Evolutionary conservation across 2,888 invertebrate species (phyloP), one percentile per base, ranked within the genome.

Genomic region (Dolichomitus sp.): DNA sequence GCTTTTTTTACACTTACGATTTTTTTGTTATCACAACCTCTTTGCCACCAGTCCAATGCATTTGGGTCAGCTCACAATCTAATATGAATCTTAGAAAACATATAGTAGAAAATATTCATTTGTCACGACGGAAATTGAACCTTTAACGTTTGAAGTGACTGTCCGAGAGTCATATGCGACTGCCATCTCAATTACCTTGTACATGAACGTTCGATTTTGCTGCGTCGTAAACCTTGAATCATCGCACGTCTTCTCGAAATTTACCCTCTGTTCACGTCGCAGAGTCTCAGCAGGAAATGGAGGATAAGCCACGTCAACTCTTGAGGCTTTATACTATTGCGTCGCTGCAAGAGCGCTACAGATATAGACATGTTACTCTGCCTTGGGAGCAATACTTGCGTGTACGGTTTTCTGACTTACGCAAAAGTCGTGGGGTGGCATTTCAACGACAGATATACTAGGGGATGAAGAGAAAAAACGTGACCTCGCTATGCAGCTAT

Each of bases 391-490:
- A 77, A 68, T 73, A 73, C 76, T 76, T 50, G 68, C 33, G 19
- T 68, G 68, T 57, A 72, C 37, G 61, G 30, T 48, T 61, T 48
- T 37, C 68, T 54, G 76, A 73, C 69, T 83, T 73, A 59, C 42
- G 63, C 68, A 57, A 73, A 57, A 50, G 68, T 52, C 79, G 19
- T 50, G 70, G 40, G 70, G 63, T 23, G n/a, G 54, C n/a, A 23
- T 17, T 5, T 54, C 68, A 63, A 69, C 45, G 52, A 69, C 33
- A 30, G 50, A n/a, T 40, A 68, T 9, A 23, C 48, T 59, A 61
- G 70, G 70, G 70, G 48, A 80, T 80, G 80, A 77, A 77, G 83
- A 83, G 80, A 83, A 83, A 80, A 83, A 80, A 83, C 80, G 80
- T 83, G 83, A 83, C 80, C 77, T 23, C 42, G 54, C 72, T 69